phyloP scores from a whole-genome alignment of 2,888 invertebrate species.

The Scaptomyza polygonia region DNA sequence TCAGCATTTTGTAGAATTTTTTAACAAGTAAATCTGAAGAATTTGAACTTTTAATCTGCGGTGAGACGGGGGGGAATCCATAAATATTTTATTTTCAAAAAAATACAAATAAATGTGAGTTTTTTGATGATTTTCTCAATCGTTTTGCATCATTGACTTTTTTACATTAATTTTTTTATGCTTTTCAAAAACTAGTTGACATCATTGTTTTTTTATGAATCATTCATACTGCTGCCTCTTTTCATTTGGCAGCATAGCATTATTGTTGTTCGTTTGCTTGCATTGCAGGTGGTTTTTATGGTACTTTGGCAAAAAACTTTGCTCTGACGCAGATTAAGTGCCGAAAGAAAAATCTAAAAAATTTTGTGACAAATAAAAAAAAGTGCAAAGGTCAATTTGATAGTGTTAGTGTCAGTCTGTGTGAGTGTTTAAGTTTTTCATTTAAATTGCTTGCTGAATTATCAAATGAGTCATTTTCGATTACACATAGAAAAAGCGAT shows the following conservation, averaged over 20 bases:
- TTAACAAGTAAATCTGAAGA: too few species aligned
- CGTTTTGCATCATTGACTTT: not conserved
- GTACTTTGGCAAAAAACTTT: slow-evolving; percentile 1
- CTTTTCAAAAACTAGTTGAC: too few species aligned
- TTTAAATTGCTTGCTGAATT: slow-evolving; percentile 38
- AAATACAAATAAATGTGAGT: too few species aligned
- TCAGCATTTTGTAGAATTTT: slow-evolving; percentile 12
- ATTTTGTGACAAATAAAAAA: slow-evolving; percentile 14
- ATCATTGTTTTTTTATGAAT: slow-evolving; percentile 15
- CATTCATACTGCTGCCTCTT: not conserved
- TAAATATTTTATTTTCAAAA: too few species aligned
- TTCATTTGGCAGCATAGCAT: not conserved
- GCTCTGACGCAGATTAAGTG: slow-evolving; percentile 3
- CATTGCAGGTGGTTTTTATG: slow-evolving; percentile 32
- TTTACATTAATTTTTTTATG: too few species aligned
- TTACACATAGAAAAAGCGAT: slow-evolving; percentile 19
- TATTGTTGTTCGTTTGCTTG: not conserved
- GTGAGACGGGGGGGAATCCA: not conserved
- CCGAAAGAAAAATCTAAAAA: slow-evolving; percentile 3
- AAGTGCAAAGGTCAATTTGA: slow-evolving; percentile 58
- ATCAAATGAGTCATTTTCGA: slow-evolving; percentile 67
- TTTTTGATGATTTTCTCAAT: too few species aligned
- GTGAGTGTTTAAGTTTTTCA: slow-evolving; percentile 28
- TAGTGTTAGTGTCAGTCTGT: slow-evolving; percentile 6
- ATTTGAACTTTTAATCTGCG: not conserved